phyloP scores from a whole-genome alignment of 2,113 vertebrate genomes.

The Pteropus alecto region DNA sequence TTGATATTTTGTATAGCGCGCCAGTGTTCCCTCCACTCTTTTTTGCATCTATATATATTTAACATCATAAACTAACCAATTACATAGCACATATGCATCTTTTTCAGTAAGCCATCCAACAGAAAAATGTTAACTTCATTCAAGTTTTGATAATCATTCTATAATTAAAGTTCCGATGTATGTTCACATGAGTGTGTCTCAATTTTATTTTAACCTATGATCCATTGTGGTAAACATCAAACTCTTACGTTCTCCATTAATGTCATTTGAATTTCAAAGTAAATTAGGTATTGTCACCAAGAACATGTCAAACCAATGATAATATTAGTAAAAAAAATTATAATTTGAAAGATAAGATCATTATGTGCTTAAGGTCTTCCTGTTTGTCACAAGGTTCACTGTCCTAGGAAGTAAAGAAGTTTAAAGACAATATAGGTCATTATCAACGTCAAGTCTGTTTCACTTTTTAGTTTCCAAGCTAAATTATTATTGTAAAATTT shows the following conservation, averaged over 20 bases:
- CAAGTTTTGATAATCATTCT: conserved; percentile 47
- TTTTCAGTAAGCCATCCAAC: not conserved
- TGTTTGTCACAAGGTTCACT: conserved; percentile 61
- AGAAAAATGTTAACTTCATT: not conserved
- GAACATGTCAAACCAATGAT: conserved; percentile 73
- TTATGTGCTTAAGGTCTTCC: conserved; percentile 62
- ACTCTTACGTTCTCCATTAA: conserved; percentile 72
- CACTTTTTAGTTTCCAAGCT: conserved; percentile 38
- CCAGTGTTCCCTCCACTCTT: rapidly evolving
- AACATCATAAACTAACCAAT: conserved; percentile 17
- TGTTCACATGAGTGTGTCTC: conserved; percentile 54
- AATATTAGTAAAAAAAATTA: conserved; percentile 72
- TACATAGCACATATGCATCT: not conserved
- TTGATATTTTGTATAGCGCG: not conserved
- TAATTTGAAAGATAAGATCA: conserved; percentile 72
- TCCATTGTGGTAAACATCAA: conserved; percentile 72
- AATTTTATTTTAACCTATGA: conserved; percentile 75
- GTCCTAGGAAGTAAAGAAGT: conserved; percentile 44
- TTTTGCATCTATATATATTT: not conserved
- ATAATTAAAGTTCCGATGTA: conserved; percentile 63
- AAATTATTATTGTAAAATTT: not conserved
- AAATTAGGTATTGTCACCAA: conserved; percentile 78
- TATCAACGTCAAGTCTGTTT: conserved; percentile 54
- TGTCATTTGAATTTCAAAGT: conserved; percentile 75
- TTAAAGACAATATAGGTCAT: conserved; percentile 66